A percentile compares a stretch with the other conserved stretches of the same genome.
Conservation (phyloP, 2,113 vertebrate species). For the Vimba vimba region DNA sequence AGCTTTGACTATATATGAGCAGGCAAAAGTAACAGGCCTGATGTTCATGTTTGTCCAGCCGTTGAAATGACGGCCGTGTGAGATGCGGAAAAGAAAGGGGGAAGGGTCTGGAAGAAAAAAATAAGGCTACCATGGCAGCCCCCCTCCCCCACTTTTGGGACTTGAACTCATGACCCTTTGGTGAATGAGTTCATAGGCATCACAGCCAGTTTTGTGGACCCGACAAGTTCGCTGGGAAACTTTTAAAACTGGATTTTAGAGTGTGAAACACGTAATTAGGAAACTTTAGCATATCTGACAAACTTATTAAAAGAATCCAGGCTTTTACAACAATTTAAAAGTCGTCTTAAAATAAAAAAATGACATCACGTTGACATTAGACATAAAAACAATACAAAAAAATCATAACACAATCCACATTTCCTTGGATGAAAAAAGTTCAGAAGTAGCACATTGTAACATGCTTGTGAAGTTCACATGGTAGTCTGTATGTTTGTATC, state of each 20-base stretch:
- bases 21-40: conserved; percentile 48
- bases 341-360: background rate
- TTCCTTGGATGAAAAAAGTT: conserved; percentile 1
- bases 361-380: background rate
- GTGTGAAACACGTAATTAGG: background rate
- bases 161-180: conserved; percentile 76
- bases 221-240: conserved; percentile 11
- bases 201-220: conserved; percentile 60
- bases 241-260: conserved; percentile 1
- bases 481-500: background rate
- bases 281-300: background rate
- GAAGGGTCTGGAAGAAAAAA: conserved; percentile 49
- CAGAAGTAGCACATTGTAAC: background rate
- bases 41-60: conserved; percentile 37
- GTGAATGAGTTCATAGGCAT: conserved; percentile 75
- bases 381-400: background rate
- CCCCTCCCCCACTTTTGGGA: conserved; percentile 70
- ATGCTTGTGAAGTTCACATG: background rate
- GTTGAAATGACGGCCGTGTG: conserved; percentile 47
- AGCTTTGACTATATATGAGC: conserved; percentile 43
- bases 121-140: conserved; percentile 49
- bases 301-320: background rate
- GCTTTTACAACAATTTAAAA: background rate
- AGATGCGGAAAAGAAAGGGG: conserved; percentile 57
- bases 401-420: background rate